Conservation (phyloP, 2,113 vertebrate genomes). For the Hepsetus odoe region DNA sequence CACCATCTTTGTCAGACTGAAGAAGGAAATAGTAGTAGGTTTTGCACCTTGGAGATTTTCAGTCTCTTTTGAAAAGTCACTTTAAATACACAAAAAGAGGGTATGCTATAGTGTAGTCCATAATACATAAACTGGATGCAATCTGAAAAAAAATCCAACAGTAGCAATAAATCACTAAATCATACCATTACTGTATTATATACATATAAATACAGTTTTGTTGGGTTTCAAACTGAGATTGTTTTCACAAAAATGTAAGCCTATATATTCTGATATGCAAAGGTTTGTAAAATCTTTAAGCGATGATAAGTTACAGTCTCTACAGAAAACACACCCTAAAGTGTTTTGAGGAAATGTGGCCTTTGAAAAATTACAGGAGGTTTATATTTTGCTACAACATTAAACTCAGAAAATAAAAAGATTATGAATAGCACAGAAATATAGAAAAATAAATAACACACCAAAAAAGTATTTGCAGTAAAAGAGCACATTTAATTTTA, state of each 20-base stretch:
- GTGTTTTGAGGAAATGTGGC: too few species aligned
- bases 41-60: background rate
- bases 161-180: background rate
- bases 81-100: background rate
- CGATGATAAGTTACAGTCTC: too few species aligned
- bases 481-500: conserved; percentile 1
- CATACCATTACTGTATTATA: background rate
- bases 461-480: background rate
- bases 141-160: background rate
- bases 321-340: too few species aligned
- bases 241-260: background rate
- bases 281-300: too few species aligned
- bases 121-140: background rate
- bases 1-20: background rate
- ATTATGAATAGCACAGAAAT: too few species aligned
- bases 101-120: background rate
- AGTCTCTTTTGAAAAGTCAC: background rate
- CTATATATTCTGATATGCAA: background rate
- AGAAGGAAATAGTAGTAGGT: background rate
- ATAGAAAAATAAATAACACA: too few species aligned
- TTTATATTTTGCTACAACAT: too few species aligned
- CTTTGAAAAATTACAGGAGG: too few species aligned
- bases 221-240: background rate
- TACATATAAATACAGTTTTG: background rate
- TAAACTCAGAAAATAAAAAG: too few species aligned